Evolutionary conservation across 1,140 invertebrate species (phyloP).

Genomic region (Conus ventricosus): DNA sequence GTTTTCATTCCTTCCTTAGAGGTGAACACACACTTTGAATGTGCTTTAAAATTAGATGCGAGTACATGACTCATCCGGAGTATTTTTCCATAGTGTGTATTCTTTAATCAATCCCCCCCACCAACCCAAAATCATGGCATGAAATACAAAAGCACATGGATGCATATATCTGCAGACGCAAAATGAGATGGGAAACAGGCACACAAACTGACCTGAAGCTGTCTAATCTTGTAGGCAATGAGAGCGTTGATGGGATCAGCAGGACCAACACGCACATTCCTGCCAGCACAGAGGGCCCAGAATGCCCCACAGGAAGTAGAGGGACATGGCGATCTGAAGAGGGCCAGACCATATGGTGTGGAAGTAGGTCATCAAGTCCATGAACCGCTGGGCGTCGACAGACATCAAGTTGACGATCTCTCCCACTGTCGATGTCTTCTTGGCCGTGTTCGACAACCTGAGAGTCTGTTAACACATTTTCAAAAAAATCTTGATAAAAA

Average conservation of each 20-base stretch:
- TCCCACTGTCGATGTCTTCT: slow-evolving; percentile 76
- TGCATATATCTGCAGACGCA: slow-evolving; percentile 69
- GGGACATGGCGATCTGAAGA: slow-evolving; percentile 88
- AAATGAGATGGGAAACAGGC: slow-evolving; percentile 75
- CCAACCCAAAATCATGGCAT: too few species aligned
- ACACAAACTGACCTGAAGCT: slow-evolving; percentile 74
- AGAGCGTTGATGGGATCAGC: slow-evolving; percentile 84
- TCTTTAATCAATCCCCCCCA: too few species aligned
- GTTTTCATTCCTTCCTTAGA: too few species aligned
- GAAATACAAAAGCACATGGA: too few species aligned
- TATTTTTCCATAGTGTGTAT: too few species aligned
- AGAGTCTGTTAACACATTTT: slow-evolving; percentile 54
- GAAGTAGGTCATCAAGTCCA: slow-evolving; percentile 79
- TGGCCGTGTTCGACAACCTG: slow-evolving; percentile 67
- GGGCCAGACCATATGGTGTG: slow-evolving; percentile 98
- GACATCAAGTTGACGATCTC: slow-evolving; percentile 79
- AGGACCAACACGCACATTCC: slow-evolving; percentile 73
- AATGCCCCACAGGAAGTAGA: slow-evolving; percentile 91
- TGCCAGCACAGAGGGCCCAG: slow-evolving; percentile 74
- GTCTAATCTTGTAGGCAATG: slow-evolving; percentile 85
- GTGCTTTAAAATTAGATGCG: too few species aligned
- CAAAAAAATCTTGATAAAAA: background rate
- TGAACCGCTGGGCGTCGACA: slow-evolving; percentile 74
- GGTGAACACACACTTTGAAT: too few species aligned
- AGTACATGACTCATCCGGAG: too few species aligned